Conservation (phyloP, 1,140 invertebrate species). For the Trissolcus basalis region DNA sequence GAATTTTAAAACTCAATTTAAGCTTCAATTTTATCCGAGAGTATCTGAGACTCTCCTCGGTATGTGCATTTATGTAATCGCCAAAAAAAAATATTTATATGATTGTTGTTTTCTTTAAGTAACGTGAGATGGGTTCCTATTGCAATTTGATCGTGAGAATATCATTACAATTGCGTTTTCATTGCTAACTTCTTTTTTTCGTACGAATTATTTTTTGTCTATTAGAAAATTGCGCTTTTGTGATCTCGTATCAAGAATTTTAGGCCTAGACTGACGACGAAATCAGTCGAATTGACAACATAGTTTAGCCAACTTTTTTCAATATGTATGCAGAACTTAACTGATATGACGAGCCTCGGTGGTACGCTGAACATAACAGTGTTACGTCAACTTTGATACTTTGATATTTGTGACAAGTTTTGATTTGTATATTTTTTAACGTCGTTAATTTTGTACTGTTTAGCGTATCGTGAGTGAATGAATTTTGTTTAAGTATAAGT, state of each 20-base stretch:
- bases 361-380: constrained; percentile 10
- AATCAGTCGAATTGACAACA: constrained; percentile 20
- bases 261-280: constrained; percentile 67
- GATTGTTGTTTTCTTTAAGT: constrained; percentile 59
- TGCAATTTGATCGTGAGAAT: constrained; percentile 23
- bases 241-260: constrained; percentile 63
- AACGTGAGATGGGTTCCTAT: constrained; percentile 66
- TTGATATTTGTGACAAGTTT: neutral
- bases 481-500: neutral
- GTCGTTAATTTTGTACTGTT: neutral
- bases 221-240: constrained; percentile 68
- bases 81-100: constrained; percentile 61
- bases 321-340: constrained; percentile 18
- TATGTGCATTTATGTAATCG: constrained; percentile 66
- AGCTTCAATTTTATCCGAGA: neutral
- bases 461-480: neutral
- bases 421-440: neutral
- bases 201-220: neutral
- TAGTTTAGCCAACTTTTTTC: constrained; percentile 20
- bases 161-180: neutral
- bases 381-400: constrained; percentile 29
- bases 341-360: constrained; percentile 20
- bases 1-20: constrained; percentile 13
- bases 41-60: too few species aligned
- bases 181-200: neutral